Evolutionary conservation across 2,888 invertebrate species (phyloP), one percentile per base, ranked within the genome.

Genomic region (Acrobasis repandana): DNA sequence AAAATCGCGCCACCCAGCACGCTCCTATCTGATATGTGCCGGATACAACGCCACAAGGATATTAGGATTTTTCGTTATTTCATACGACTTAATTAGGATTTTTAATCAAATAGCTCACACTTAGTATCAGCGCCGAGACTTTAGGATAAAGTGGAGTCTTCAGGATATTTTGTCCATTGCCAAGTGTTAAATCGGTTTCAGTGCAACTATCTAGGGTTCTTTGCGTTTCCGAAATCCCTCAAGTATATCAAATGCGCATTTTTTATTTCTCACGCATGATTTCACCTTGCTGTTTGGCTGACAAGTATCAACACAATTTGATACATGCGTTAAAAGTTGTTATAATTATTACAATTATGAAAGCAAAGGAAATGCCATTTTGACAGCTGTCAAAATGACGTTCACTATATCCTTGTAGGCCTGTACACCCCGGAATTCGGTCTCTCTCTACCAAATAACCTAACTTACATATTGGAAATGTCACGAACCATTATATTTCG

Each of bases 401-500:
- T 34, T 34, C 9, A 51, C 8, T 34, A 51, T 34, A 54, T 54
- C 54, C 38, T 54, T 54, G 54, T 43, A 6, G 38, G 18, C 20
- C 61, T 61, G 63, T 62, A 66, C 63, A 61, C 56, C 38, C 65
- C 72, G 67, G 71, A 76, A 77, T 75, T 79, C 75, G 76, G 72
- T 74, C 71, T 68, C 63, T 68, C 63, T 63, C 67, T 67, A 68
- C 67, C 63, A 65, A 61, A 73, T 70, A 77, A 72, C 72, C 78
- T 85, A 84, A 75, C 77, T 78, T 77, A 82, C 79, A 76, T 65
- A 83, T 79, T 90, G 89, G 90, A 91, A 90, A 86, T 87, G 87
- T 90, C 90, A 90, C 90, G 88, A 90, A 90, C 89, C 89, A 85
- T 88, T 82, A 82, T 77, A 79, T 75, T 77, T 85, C 80, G 79